Conservation (phyloP, 2,113 vertebrate species). For the Gymnobelideus leadbeateri region DNA sequence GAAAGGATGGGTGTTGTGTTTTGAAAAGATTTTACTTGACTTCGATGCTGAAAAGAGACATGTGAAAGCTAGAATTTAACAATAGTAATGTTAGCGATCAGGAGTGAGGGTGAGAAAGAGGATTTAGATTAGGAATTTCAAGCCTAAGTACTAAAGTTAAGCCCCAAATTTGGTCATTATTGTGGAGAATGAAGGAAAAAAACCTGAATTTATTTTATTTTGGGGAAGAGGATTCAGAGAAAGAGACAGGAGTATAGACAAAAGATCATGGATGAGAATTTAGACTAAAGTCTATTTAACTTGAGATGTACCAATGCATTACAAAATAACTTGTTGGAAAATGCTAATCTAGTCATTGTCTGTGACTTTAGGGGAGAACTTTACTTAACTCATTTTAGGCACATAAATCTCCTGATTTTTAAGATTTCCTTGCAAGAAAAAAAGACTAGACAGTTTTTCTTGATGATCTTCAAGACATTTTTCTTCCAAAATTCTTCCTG, state of each 20-base stretch:
- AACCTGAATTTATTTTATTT: neutral
- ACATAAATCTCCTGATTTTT: slow-evolving; percentile 25
- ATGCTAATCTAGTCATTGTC: neutral
- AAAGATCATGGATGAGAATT: slow-evolving; percentile 19
- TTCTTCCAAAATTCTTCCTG: neutral
- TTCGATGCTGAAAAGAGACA: neutral
- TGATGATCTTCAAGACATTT: slow-evolving; percentile 26
- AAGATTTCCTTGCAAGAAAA: slow-evolving; percentile 41
- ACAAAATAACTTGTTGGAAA: neutral
- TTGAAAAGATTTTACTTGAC: slow-evolving; percentile 26
- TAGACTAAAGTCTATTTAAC: slow-evolving; percentile 32
- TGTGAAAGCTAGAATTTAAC: neutral
- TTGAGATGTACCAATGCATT: neutral
- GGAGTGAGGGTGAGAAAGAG: neutral
- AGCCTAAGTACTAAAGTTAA: neutral
- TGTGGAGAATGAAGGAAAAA: neutral
- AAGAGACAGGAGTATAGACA: neutral
- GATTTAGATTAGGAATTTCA: neutral
- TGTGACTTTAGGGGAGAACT: neutral
- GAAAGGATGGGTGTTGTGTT: neutral
- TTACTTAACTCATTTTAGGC: slow-evolving; percentile 6
- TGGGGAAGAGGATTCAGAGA: slow-evolving; percentile 20
- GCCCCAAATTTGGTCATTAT: neutral
- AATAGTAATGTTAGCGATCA: neutral
- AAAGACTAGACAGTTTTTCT: neutral